Base-by-base conservation (phyloP, 2,888 invertebrate genomes). In the Pecten maximus region DNA sequence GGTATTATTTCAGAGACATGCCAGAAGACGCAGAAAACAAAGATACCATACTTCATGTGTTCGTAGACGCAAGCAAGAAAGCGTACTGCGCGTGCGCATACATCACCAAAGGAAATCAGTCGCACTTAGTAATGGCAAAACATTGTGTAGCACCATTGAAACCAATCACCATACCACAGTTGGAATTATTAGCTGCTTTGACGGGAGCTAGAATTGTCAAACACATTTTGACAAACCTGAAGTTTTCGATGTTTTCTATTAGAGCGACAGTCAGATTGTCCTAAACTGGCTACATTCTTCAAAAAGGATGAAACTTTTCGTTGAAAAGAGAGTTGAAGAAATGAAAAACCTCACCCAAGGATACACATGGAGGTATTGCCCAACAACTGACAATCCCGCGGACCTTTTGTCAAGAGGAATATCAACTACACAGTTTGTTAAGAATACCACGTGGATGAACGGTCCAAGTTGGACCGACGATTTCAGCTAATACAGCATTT, bases 91-190 rank as follows among this genome's bases (percentile, higher is more conserved):
- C 90, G 0, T 60, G 88, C 19, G 90, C 88, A 44, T 90, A 91
- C 35, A 15, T 90, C 15, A 19, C n/a, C 15, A 89, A 44, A 50
- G 87, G 60, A 12, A 40, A 50, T 23, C 44, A 87, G n/a, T 40
- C 90, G 23, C 74, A 87, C 28, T 28, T 92, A 4, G 44, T 92
- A 0, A 92, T 92, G 87, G 89, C 92, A 28, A 91, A 91, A 44
- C 88, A 74, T 23, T 39, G 92, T 19, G 90, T 91, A 35, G 91
- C 92, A 44, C 91, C 92, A 40, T 50, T 91, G 48, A 91, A 89
- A 40, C n/a, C 10, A n/a, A 40, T 89, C 10, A 91, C 89, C 40
- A 86, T 90, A 48, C 90, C 91, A 39, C 54, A 87, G 44, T 50
- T 91, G 19, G 90, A 92, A 88, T 39, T 91, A 23, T 89, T 90